Percentiles rank a stretch among this genome's conserved stretches.
Evolutionary conservation across 2,888 invertebrate genomes (phyloP).

Genomic region (Eilema sororculum): DNA sequence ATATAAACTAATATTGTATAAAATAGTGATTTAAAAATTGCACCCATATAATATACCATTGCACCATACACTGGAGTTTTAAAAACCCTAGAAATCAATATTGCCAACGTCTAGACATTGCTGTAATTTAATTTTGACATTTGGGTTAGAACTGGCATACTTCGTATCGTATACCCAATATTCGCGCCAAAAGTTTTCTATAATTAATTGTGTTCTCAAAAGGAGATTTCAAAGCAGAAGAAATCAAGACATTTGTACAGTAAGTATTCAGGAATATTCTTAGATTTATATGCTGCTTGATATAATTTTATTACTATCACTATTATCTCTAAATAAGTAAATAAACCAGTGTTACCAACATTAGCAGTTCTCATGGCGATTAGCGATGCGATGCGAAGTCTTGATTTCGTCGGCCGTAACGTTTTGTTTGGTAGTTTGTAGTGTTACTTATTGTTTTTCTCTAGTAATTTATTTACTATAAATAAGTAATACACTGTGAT

Average conservation of each 20-base stretch:
- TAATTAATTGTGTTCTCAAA: neutral
- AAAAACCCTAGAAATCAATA: neutral
- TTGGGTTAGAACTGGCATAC: neutral
- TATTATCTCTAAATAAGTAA: slow-evolving; percentile 29
- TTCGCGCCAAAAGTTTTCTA: slow-evolving; percentile 56
- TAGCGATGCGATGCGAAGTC: slow-evolving; percentile 44
- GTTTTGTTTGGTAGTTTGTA: slow-evolving; percentile 24
- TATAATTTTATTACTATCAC: neutral
- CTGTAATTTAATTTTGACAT: slow-evolving; percentile 25
- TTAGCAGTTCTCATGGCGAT: slow-evolving; percentile 43
- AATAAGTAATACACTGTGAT: slow-evolving; percentile 15
- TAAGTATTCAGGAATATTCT: slow-evolving; percentile 14
- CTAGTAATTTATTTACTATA: slow-evolving; percentile 8
- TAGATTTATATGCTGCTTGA: neutral
- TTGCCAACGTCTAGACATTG: slow-evolving; percentile 12
- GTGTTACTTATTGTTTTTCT: slow-evolving; percentile 36
- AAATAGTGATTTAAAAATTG: too few species aligned
- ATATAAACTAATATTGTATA: too few species aligned
- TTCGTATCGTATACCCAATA: slow-evolving; percentile 8
- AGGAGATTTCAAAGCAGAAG: neutral
- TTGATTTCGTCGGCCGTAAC: slow-evolving; percentile 18
- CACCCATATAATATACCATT: too few species aligned
- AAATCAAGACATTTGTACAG: neutral
- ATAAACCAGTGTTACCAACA: slow-evolving; percentile 63
- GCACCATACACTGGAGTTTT: neutral